Base-by-base conservation (phyloP, 2,888 invertebrate genomes). In the Epinotia nisella region DNA sequence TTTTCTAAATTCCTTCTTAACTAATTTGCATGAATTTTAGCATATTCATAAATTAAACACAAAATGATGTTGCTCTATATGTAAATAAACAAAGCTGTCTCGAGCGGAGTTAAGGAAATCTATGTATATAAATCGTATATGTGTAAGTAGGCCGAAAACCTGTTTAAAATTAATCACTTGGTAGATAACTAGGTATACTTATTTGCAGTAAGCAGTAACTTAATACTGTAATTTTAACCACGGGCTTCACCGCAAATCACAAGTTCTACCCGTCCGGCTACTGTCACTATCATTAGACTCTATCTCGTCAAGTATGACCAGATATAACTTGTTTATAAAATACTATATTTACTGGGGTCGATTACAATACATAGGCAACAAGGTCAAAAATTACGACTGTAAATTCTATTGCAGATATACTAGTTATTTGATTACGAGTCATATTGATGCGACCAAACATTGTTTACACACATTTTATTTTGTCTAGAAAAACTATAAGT, bases 221-320 rank as follows among this genome's bases (percentile, higher is more conserved):
- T 55, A 66, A 65, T 24, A 21, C 51, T 13, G 53, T 65, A 65
- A 66, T 53, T 51, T 29, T 49, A 29, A 61, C 71, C 66, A 10
- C 71, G 17, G 45, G 10, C 53, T 55, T 21, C 29, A 56, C 66
- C 66, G 60, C 71, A 60, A 60, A 67, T 60, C 66, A 39, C 41
- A 67, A 55, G 55, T 61, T 53, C 53, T 17, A 45, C 29, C 66
- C 66, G 35, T 11, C 45, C 45, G 55, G 60, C 71, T 71, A 45
- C 66, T 67, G 71, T 64, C 74, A 41, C 59, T 51, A 67, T 67
- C 35, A 71, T 71, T 66, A 61, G 11, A 71, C 41, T 35, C 17
- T 45, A 65, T 19, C 56, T 55, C 19, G 51, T 71, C 69, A 51
- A 53, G 35, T 49, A 21, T 51, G 15, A 51, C 15, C 4, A 21